Conservation (phyloP, 2,113 vertebrate genomes). For the Pelusios castaneus region DNA sequence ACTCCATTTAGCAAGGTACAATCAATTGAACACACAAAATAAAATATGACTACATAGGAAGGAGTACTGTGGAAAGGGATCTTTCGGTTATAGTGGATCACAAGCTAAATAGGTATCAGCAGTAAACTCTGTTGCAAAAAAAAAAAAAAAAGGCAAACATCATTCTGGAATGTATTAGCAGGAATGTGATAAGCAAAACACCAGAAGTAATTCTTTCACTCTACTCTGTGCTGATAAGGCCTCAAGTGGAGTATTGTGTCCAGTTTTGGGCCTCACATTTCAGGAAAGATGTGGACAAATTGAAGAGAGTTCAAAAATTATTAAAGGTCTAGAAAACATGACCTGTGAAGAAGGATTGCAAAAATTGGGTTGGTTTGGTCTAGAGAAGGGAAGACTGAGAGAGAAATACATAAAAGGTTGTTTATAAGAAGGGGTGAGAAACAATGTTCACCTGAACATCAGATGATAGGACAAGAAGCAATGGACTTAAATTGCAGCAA, state of each 20-base stretch:
- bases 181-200: no score
- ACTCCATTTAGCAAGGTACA: neutral
- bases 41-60: neutral
- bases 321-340: neutral
- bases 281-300: neutral
- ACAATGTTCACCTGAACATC: neutral
- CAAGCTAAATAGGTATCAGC: no score
- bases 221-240: no score
- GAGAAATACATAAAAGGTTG: no score
- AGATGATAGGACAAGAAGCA: neutral
- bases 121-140: no score
- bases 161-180: no score
- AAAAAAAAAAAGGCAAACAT: no score
- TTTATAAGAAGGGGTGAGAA: neutral
- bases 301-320: neutral
- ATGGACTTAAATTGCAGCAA: neutral
- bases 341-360: neutral
- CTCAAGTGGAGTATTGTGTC: no score
- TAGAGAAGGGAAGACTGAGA: neutral
- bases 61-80: neutral
- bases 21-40: neutral
- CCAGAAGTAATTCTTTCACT: no score
- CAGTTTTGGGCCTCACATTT: neutral
- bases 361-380: neutral
- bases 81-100: no score